Base-by-base conservation (phyloP, 2,113 vertebrate genomes). In the Paramormyrops kingsleyae region DNA sequence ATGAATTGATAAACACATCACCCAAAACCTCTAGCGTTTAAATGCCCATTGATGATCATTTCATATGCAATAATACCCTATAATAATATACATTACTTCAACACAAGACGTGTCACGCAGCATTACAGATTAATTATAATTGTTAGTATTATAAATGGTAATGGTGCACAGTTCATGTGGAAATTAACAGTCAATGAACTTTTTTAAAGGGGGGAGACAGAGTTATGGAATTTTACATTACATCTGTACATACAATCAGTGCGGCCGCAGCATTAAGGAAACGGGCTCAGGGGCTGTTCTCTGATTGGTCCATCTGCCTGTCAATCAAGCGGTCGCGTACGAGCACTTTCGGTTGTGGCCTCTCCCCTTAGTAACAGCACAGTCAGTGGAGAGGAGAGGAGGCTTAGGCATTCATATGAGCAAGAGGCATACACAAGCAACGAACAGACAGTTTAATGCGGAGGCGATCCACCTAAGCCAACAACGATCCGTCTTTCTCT, bases 141-240 rank as follows among this genome's bases (percentile, higher is more conserved):
- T 85, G 19, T 85, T 84, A 47, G 5, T 46, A 85, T 46, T 44
- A 85, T 49, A 27, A 44, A n/a, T 85, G 9, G 21, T 85, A 12
- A 47, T 85, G 4, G 27, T 46, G 8, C 42, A 49, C 19, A 24
- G 9, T 47, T 85, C 2, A 49, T 49, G 46, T 85, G 4, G 5
- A 44, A 85, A 46, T 44, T 49, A n/a, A 85, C 31, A 84, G 39
- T 27, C n/a, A 66, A 24, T 9, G 3, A n/a, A 85, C 83, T 46
- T 85, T 46, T 47, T 85, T 42, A 44, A 24, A 39, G n/a, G 44
- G 12, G 46, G 10, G 62, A 62, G 56, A 62, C 3, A 3, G 80
- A 42, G 83, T 85, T 49, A 24, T 85, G 83, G 83, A 85, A 85
- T 85, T 80, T 80, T 80, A 80, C 70, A 77, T 77, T 77, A 77